Percentiles rank a stretch among this genome's conserved stretches.
phyloP scores from a whole-genome alignment of 2,888 invertebrate genomes.

The Thera britannica region DNA sequence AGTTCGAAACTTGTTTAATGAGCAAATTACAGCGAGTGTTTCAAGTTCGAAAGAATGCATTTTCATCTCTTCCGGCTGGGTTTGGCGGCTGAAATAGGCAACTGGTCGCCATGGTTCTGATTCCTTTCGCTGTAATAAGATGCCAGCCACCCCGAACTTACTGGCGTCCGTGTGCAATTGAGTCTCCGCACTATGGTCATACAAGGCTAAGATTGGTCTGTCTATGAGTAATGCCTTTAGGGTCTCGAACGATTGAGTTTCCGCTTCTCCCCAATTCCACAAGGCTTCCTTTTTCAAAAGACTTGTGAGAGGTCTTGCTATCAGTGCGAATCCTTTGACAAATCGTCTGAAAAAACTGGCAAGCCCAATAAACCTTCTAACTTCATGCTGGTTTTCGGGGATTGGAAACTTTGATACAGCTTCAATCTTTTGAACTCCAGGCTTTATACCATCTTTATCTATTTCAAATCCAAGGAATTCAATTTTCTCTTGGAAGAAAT shows the following conservation, averaged over 20 bases:
- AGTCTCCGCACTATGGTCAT: background rate
- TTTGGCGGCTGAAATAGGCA: slow-evolving; percentile 2
- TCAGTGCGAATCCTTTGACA: background rate
- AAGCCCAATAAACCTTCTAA: background rate
- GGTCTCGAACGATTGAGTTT: background rate
- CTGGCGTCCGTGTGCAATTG: slow-evolving; percentile 4
- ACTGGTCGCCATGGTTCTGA: background rate
- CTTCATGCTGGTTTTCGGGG: background rate
- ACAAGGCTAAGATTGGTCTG: background rate
- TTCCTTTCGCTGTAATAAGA: background rate
- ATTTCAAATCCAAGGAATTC: slow-evolving; percentile 4
- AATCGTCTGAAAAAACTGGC: slow-evolving; percentile 5
- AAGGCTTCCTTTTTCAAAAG: background rate
- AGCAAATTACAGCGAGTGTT: background rate
- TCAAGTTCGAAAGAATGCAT: slow-evolving; percentile 1
- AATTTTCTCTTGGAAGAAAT: slow-evolving; percentile 8
- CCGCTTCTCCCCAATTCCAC: background rate
- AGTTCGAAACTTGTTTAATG: background rate
- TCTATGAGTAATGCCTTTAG: background rate
- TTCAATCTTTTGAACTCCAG: background rate
- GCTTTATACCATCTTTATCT: background rate
- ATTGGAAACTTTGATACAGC: background rate
- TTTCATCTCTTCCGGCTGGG: background rate
- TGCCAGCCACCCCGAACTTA: background rate
- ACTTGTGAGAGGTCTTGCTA: background rate